Base-by-base conservation (phyloP, 2,888 invertebrate species). In the Chrysotoxum bicinctum region DNA sequence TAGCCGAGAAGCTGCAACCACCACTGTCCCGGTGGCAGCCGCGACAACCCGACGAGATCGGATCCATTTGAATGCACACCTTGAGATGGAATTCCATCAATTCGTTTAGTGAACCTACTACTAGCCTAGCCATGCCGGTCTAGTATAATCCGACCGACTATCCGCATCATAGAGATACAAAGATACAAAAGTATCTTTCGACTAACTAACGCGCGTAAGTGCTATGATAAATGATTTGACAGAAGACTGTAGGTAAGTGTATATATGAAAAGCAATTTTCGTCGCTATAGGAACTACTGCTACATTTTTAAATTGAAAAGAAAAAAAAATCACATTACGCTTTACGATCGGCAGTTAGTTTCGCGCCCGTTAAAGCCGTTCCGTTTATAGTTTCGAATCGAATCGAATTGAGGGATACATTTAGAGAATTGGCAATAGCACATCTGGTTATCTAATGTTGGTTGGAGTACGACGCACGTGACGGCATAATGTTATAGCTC, bases 11-110 rank as follows among this genome's bases (percentile, higher is more conserved):
- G 19, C 40, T 45, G 19, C 40, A 26, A 10, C 26, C 23, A 62
- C 21, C 26, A 37, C 19, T 21, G 6, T n/a, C n/a, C 1, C 9
- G 26, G 30, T 30, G 37, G 4, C 12, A 14, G 43, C n/a, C 30
- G 50, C 48, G 48, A 64, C 64, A 64, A 64, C 8, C 30, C 32
- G 66, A 50, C 35, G 43, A 32, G 64, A 45, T 64, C 64, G 75
- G 56, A 66, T 43, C 70, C 62, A 85, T 85, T 81, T 81, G 81
- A 81, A 77, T 81, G 85, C 81, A 80, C 86, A 82, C 86, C 82
- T 86, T 86, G 86, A 78, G 86, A 82, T 86, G 82, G 86, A 86
- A 86, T 86, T 86, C 86, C 86, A 82, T 86, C 86, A 86, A 82
- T 82, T 86, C 82, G 66, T 73, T 77, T 69, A 80, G 80, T 76